Evolutionary conservation across 2,888 invertebrate genomes (phyloP).

Genomic region (Sphaerophoria rueppellii): DNA sequence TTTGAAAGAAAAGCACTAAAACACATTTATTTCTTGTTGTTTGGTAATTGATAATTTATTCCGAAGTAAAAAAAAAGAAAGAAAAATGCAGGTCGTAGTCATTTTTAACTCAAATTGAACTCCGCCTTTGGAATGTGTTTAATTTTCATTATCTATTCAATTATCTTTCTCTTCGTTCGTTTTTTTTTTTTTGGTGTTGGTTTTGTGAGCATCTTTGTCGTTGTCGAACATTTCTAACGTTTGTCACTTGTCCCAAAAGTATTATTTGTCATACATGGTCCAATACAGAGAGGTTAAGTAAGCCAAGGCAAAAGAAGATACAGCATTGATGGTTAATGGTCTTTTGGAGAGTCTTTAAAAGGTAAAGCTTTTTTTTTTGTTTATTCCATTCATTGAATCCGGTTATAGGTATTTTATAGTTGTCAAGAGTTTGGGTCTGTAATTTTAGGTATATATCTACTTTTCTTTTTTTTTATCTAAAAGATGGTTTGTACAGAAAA

Average conservation of each 20-base stretch:
- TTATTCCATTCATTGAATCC: constrained; percentile 48
- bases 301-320: constrained; percentile 2
- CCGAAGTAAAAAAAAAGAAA: background rate
- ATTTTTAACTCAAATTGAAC: constrained; percentile 31
- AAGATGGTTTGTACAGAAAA: constrained; percentile 43
- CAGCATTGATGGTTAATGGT: constrained; percentile 32
- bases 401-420: constrained; percentile 61
- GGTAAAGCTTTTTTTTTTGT: constrained; percentile 21
- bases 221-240: constrained; percentile 61
- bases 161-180: constrained; percentile 57
- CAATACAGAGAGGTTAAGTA: constrained; percentile 66
- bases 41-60: constrained; percentile 72
- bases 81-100: constrained; percentile 68
- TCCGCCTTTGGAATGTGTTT: constrained; percentile 33
- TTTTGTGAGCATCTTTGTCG: constrained; percentile 33
- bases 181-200: no score
- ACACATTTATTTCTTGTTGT: constrained; percentile 51
- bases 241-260: constrained; percentile 63
- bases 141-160: constrained; percentile 69
- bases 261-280: constrained; percentile 70
- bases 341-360: constrained; percentile 16
- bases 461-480: constrained; percentile 42
- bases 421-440: constrained; percentile 27
- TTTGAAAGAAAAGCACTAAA: constrained; percentile 37
- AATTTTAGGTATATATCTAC: constrained; percentile 23